Conservation (phyloP, 2,113 vertebrate species). For the Peromyscus maniculatus region DNA sequence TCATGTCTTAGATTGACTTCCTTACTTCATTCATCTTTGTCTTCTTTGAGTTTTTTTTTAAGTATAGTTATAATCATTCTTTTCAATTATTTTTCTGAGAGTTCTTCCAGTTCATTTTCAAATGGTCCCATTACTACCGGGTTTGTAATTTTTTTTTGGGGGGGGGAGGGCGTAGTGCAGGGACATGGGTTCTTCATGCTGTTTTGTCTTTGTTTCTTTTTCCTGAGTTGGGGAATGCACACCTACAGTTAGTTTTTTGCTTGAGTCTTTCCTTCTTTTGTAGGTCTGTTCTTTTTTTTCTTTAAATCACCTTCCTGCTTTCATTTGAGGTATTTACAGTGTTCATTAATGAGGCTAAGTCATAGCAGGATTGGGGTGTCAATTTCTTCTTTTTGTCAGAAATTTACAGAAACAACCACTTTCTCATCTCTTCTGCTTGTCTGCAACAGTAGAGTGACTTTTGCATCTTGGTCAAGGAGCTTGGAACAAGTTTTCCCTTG, state of each 20-base stretch:
- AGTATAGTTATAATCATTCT: not conserved
- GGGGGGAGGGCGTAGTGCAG: too few relatives aligned
- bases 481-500: not conserved
- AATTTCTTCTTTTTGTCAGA: too few relatives aligned
- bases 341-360: too few relatives aligned
- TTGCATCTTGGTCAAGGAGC: not conserved
- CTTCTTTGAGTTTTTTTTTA: not conserved
- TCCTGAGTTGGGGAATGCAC: not conserved
- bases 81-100: not conserved
- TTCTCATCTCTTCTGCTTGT: not conserved
- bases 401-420: too few relatives aligned
- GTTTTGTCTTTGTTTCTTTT: not conserved
- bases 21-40: not conserved
- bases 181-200: not conserved
- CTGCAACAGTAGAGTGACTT: not conserved
- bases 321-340: not conserved
- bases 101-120: not conserved
- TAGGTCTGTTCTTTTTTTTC: not conserved
- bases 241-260: not conserved
- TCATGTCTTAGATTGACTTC: not conserved
- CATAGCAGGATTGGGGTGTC: too few relatives aligned
- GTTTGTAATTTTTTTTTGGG: not conserved
- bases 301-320: not conserved
- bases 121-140: not conserved
- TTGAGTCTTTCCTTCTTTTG: not conserved